Percentiles rank a stretch among this genome's conserved stretches.
Evolutionary conservation across 2,113 vertebrate species (phyloP).

Genomic region (Leucopsar rothschildi): DNA sequence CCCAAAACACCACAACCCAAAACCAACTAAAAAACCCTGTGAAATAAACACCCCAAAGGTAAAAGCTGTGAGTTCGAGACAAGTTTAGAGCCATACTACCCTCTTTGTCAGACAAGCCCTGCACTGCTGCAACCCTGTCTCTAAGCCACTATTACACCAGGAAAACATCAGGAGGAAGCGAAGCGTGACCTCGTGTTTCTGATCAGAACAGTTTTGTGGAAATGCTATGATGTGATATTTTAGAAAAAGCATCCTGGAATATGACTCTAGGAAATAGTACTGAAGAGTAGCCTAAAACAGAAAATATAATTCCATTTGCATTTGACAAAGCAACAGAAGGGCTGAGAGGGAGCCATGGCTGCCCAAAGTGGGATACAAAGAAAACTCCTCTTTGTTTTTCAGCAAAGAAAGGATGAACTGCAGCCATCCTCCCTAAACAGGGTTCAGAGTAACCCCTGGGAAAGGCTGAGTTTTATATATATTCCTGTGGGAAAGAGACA

Average conservation of each 20-base stretch:
- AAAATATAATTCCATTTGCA: not conserved
- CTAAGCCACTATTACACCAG: fast-evolving
- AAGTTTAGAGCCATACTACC: not conserved
- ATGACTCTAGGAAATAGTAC: not conserved
- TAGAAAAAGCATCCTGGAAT: not conserved
- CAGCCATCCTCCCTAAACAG: not conserved
- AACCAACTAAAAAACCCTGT: not conserved
- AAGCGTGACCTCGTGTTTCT: not conserved
- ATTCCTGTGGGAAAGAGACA: not conserved
- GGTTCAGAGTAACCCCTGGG: not conserved
- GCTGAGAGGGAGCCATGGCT: not conserved
- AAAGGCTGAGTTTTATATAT: not conserved
- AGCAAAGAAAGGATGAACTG: not conserved
- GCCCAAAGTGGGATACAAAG: not conserved
- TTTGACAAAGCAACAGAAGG: not conserved
- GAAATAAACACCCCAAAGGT: not conserved
- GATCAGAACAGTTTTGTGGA: not conserved
- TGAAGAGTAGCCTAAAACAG: not conserved
- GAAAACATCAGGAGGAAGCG: not conserved
- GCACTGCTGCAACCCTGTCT: not conserved
- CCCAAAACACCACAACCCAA: not conserved
- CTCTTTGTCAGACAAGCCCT: not conserved
- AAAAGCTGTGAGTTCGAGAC: not conserved
- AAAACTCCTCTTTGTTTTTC: not conserved
- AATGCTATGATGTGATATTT: not conserved